Evolutionary conservation across 2,113 vertebrate genomes (phyloP), one percentile per base, ranked within the genome.

Genomic region (Notarius quadriscutis): DNA sequence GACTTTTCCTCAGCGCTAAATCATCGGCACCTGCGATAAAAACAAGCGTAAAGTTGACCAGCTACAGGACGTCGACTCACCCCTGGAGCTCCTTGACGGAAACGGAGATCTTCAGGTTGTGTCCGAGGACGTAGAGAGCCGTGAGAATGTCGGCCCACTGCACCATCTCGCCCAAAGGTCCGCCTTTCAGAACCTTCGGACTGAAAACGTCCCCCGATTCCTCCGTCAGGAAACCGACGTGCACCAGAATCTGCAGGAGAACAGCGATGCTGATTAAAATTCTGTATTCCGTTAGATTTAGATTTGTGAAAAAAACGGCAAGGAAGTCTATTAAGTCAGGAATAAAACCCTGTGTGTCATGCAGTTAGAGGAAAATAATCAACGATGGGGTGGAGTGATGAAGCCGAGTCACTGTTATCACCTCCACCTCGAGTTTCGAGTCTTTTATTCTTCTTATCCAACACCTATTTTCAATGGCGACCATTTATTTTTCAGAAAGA

Each of bases 141-240:
- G 97, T 96, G 89, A 99, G 94, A 89, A 99, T 98, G 94, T 99
- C 98, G 0, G 98, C 98, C 98, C 98, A 99, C 90, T 99, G 98
- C 91, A 99, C 98, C 98, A 99, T 98, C 96, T 99, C 98, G 0
- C 98, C 98, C 91, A 99, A 93, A 0, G 98, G 98, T 1, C 98
- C 98, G 0, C 98, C 98, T 89, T 99, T 99, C 91, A 99, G 95
- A 88, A 99, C 98, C 87, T 97, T 96, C 0, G 97, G 97, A 83
- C 98, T 99, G 95, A 99, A 99, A 53, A 99, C 97, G 0, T 99
- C 98, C 25, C 98, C 98, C 0, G 98, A 98, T 93, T 99, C 98
- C 93, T 99, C 98, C 0, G 98, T 99, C 94, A 99, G 95, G 92
- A 99, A 99, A 88, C 98, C 98, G 0, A 99, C 97, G 1, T 99